Evolutionary conservation across 2,888 invertebrate genomes (phyloP).

Genomic region (Cantharis flavilabris): DNA sequence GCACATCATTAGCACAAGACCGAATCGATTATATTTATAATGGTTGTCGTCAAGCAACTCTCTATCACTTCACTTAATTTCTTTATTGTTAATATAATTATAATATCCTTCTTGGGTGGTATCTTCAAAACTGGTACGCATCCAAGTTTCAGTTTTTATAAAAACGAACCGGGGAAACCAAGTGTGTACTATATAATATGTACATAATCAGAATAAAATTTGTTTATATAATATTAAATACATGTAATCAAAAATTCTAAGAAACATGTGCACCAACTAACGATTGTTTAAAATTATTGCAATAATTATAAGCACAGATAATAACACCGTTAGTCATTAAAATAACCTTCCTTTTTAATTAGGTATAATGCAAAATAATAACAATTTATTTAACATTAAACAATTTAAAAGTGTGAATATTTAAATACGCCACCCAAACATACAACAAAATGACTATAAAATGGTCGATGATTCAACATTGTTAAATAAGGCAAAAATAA

Average conservation of each 20-base stretch:
- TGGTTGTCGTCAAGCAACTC: not conserved
- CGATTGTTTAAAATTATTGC: not conserved
- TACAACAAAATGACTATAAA: not conserved
- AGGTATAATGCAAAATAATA: not conserved
- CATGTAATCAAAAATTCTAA: not conserved
- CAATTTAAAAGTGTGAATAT: not conserved
- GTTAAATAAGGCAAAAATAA: not conserved
- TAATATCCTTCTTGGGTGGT: not conserved
- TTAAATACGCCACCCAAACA: not conserved
- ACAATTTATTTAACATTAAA: not conserved
- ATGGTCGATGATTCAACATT: not conserved
- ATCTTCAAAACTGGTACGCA: not conserved
- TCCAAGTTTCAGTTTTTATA: not conserved
- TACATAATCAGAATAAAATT: not conserved
- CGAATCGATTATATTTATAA: not conserved
- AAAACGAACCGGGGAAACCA: not conserved
- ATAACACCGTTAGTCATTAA: not conserved
- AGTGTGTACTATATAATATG: not conserved
- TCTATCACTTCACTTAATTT: not conserved
- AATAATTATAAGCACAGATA: not conserved
- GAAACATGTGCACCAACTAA: not conserved
- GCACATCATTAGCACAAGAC: constrained; percentile 13
- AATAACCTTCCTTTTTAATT: not conserved
- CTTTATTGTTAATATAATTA: not conserved
- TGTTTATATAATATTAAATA: not conserved